A percentile compares a stretch with the other conserved stretches of the same genome.
Conservation (phyloP, 2,888 invertebrate genomes). For the Drosophila mimetica region DNA sequence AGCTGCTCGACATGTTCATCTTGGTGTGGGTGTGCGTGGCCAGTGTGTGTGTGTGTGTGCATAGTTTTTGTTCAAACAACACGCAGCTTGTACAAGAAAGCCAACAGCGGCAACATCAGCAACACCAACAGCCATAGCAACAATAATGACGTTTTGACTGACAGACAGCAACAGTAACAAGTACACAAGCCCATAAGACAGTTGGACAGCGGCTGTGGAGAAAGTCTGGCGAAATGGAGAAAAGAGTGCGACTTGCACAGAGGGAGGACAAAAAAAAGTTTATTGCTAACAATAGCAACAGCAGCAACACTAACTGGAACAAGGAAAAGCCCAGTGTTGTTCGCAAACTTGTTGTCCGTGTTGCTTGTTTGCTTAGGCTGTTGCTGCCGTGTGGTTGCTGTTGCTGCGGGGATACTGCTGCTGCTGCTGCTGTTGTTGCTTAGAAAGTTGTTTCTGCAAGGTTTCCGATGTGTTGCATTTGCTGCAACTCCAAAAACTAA, state of each 20-base stretch:
- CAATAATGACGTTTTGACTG: constrained; percentile 71
- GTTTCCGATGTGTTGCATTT: constrained; percentile 11
- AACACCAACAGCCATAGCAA: constrained; percentile 51
- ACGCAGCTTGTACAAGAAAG: constrained; percentile 71
- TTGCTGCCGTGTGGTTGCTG: constrained; percentile 51
- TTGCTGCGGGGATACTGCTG: constrained; percentile 10
- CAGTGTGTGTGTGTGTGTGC: constrained; percentile 27
- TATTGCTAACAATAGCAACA: constrained; percentile 40
- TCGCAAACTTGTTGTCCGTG: constrained; percentile 66
- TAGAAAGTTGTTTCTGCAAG: constrained; percentile 10
- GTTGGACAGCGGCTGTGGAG: constrained; percentile 52
- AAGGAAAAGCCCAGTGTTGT: constrained; percentile 48
- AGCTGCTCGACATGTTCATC: constrained; percentile 22
- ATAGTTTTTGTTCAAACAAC: constrained; percentile 77
- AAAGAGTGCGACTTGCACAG: constrained; percentile 16
- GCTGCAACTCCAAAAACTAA: neutral
- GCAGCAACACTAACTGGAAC: constrained; percentile 21
- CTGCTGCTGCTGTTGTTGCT: constrained; percentile 9
- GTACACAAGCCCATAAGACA: constrained; percentile 61
- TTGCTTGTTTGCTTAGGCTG: constrained; percentile 29
- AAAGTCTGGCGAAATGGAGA: constrained; percentile 5
- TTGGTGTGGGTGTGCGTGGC: constrained; percentile 11
- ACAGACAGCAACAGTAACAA: constrained; percentile 65
- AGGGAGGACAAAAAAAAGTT: constrained; percentile 35
- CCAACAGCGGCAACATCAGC: constrained; percentile 62